These are phyloP conservation scores for Scaptomyza reducta DNA, from an alignment of 2,888 invertebrate genomes.

Conservation along the genomic window DNA sequence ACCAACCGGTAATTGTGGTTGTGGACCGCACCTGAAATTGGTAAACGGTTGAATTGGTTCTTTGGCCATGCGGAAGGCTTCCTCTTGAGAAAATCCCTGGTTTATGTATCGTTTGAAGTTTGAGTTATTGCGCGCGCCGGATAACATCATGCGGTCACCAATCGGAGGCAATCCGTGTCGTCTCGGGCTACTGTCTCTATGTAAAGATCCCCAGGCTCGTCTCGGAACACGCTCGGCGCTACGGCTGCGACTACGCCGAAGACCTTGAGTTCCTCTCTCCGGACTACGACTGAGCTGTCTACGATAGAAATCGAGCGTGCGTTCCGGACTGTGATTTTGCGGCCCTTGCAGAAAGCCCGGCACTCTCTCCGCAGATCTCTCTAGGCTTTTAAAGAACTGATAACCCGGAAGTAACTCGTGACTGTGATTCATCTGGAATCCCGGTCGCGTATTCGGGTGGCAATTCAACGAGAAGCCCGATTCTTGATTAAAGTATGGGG, in stretches of 20 bases:
- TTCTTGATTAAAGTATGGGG: neutral
- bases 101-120: conserved; percentile 33
- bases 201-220: neutral
- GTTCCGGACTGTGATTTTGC: neutral
- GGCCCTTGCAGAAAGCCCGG: neutral
- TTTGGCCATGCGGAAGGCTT: conserved; percentile 29
- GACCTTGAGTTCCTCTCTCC: neutral
- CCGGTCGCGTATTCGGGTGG: neutral
- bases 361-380: no score
- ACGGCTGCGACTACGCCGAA: conserved; percentile 13
- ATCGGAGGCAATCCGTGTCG: conserved; percentile 4
- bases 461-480: neutral
- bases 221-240: conserved; percentile 12
- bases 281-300: conserved; percentile 1
- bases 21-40: neutral
- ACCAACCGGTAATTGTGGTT: neutral
- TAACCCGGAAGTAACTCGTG: neutral
- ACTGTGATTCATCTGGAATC: neutral
- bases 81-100: conserved; percentile 9
- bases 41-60: conserved; percentile 38
- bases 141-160: neutral
- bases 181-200: no score
- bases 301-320: neutral
- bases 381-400: neutral
- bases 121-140: conserved; percentile 36